Base-by-base conservation (phyloP, 2,888 invertebrate genomes). In the Hofmannophila pseudospretella region DNA sequence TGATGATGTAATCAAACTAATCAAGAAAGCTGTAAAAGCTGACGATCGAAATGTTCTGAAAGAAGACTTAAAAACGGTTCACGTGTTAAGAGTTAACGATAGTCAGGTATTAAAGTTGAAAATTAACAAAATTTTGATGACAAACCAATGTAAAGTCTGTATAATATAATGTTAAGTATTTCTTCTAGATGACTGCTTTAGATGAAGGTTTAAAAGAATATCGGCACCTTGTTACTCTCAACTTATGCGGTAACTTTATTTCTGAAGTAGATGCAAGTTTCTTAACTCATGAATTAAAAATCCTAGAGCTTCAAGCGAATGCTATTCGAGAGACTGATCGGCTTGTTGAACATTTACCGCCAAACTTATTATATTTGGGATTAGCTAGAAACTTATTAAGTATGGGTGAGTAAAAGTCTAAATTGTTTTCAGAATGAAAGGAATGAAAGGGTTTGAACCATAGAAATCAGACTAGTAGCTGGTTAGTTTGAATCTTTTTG, bases 281-380 rank as follows among this genome's bases (percentile, higher is more conserved):
- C 23, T 57, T 90, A 33, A 88, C 89, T 3, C 54, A 57, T 31
- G 58, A 61, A 7, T 46, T 90, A 19, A 66, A 58, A 37, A 51
- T 75, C 12, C 59, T 90, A 9, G 89, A 90, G 54, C 67, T 89
- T 13, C 88, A 84, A 58, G 69, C 76, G 9, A 90, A 90, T 61
- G 47, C 73, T 41, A 73, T 90, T 19, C 52, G 44, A 3, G 53
- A 62, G 44, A 32, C 89, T 9, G 54, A 58, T 4, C 42, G 45
- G 7, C 70, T 89, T 38, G 60, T 58, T 1, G 60, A 71, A 34
- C 34, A 42, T 42, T 66, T 69, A 42, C 89, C 90, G 0, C 38
- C 44, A 30, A 58, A 66, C 29, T 53, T 90, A 31, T 41, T 79
- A 2, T 87, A 89, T 49, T 59, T 90, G 32, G 90, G 90, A 25